phyloP scores from a whole-genome alignment of 2,113 vertebrate genomes.

The Deroptyus accipitrinus region DNA sequence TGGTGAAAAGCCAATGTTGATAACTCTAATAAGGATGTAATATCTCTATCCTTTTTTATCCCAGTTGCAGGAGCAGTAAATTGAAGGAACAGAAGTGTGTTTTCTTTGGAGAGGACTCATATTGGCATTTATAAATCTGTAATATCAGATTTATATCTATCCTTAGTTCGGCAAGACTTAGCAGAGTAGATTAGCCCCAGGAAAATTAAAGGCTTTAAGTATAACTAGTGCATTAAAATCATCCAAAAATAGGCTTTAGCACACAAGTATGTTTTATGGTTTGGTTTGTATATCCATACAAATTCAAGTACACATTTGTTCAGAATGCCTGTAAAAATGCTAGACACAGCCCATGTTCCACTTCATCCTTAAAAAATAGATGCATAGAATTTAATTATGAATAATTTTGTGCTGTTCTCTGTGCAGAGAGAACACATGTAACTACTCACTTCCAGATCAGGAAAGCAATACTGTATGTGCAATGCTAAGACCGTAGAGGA shows the following conservation, averaged over 20 bases:
- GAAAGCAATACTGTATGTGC: background rate
- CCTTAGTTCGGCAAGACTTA: constrained; percentile 48
- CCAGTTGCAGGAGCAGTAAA: constrained; percentile 29
- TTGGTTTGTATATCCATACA: background rate
- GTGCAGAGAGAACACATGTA: background rate
- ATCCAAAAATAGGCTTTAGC: background rate
- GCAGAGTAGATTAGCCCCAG: background rate
- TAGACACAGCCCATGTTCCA: background rate
- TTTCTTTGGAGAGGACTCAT: constrained; percentile 37
- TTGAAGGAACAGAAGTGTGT: constrained; percentile 1
- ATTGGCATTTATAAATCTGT: constrained; percentile 39
- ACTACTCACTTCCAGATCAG: background rate
- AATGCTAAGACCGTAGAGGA: background rate
- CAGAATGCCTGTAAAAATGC: background rate
- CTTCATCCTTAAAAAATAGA: background rate
- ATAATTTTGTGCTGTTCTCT: background rate
- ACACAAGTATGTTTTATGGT: background rate
- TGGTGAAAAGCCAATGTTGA: background rate
- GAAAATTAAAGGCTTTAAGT: constrained; percentile 53
- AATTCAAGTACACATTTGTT: constrained; percentile 11
- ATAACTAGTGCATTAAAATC: constrained; percentile 44
- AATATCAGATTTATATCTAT: constrained; percentile 56
- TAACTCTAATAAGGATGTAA: background rate
- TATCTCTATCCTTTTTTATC: background rate
- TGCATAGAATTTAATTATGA: background rate